Evolutionary conservation across 2,113 vertebrate species (phyloP), one percentile per base, ranked within the genome.

Genomic region (Fulica atra): DNA sequence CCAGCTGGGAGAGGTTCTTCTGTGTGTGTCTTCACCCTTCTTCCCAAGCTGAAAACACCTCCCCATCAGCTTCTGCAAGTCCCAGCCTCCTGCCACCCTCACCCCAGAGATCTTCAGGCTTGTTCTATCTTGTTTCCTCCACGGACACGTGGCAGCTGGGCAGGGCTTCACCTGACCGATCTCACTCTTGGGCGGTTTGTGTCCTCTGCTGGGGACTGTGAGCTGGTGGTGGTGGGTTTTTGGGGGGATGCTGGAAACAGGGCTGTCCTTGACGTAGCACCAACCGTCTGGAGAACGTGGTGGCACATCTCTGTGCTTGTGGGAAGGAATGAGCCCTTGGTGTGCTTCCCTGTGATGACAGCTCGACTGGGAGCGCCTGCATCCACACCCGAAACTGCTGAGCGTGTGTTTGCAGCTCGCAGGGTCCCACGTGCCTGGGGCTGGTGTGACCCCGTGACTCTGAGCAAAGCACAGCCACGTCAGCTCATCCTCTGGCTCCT

Each of bases 361-460:
- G 57, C 31, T 70, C 66, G 84, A 48, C 50, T 64, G 1, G 0
- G 35, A 36, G 71, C 3, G 7, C 28, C 29, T 3, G 1, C 31
- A 61, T 50, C 50, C 38, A 21, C 11, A 8, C 36, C 79, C 12
- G 2, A 61, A 79, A 46, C 24, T 68, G 66, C 94, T 50, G 80
- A 70, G 88, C 0, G 0, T 0, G 1, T 0, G 0, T 38, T 68
- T 70, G 51, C 16, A 0, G 0, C 50, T 63, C 1, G 0, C 56
- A 8, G 38, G n/a, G 33, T 42, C 48, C 46, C 80, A 31, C 10
- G 31, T 81, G 74, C 54, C 0, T 12, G 1, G 33, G 17, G 60
- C 72, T 70, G 73, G 3, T 1, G 8, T 46, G 20, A 46, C 38
- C 69, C 44, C 9, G 0, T 85, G 81, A 16, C 35, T 56, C 44